Conservation (phyloP, 2,888 invertebrate species). For the Ichneumoninae sp. region DNA sequence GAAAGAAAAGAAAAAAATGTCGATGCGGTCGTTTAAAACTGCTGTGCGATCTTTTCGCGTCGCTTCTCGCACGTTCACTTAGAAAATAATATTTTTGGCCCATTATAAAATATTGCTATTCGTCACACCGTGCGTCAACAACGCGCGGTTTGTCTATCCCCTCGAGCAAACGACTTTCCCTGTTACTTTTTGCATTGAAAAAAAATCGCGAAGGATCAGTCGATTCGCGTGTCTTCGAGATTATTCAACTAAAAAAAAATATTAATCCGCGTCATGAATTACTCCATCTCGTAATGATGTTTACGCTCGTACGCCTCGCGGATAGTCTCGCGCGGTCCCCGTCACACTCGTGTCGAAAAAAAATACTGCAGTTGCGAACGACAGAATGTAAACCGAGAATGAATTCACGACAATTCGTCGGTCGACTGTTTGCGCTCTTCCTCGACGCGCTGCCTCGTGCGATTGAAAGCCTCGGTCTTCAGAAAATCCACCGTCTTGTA, state of each 20-base stretch:
- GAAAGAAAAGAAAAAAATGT: constrained; percentile 36
- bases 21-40: constrained; percentile 19
- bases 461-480: constrained; percentile 96
- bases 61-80: constrained; percentile 29
- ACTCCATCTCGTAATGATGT: background rate
- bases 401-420: constrained; percentile 78
- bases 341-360: constrained; percentile 3
- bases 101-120: constrained; percentile 66
- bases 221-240: constrained; percentile 17
- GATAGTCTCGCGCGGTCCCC: background rate
- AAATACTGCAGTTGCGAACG: constrained; percentile 49
- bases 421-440: constrained; percentile 86
- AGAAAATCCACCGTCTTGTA: constrained; percentile 97
- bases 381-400: constrained; percentile 25
- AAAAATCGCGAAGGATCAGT: background rate
- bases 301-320: background rate
- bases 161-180: background rate
- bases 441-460: constrained; percentile 92
- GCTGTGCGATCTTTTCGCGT: constrained; percentile 1
- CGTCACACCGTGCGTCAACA: constrained; percentile 53
- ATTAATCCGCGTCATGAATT: background rate
- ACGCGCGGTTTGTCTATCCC: constrained; percentile 18
- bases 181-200: constrained; percentile 15
- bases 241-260: constrained; percentile 22
- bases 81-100: constrained; percentile 69